A percentile compares a stretch with the other conserved stretches of the same genome.
phyloP scores from a whole-genome alignment of 2,797 vertebrate species.

The Manis javanica region DNA sequence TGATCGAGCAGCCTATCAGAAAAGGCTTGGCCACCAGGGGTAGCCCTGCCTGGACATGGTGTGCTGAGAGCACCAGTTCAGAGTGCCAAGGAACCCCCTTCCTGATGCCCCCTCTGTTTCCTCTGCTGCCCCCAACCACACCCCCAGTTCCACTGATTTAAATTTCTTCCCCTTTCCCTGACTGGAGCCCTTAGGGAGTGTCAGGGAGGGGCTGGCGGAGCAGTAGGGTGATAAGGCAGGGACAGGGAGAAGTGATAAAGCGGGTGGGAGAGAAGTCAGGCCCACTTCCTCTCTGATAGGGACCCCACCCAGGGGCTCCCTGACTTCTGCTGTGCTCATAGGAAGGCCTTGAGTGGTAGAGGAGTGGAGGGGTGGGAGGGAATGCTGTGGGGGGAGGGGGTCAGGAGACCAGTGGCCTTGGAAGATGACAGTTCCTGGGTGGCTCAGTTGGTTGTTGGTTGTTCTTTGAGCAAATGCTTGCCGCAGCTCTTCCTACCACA shows the following conservation, averaged over 20 bases:
- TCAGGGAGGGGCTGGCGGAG: not conserved
- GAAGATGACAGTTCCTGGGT: not conserved
- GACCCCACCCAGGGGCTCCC: slow-evolving; percentile 64
- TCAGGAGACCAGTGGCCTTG: not conserved
- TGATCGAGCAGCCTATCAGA: not conserved
- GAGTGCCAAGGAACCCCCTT: not conserved
- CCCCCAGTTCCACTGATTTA: not conserved
- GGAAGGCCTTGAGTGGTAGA: slow-evolving; percentile 56
- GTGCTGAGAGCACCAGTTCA: not conserved
- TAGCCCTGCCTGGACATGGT: not conserved
- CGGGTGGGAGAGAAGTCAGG: not conserved
- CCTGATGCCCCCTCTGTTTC: not conserved
- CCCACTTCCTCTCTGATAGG: slow-evolving; percentile 75
- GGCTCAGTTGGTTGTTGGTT: not conserved
- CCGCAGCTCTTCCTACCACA: not conserved
- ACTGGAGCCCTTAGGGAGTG: not conserved
- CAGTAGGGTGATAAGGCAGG: slow-evolving; percentile 48
- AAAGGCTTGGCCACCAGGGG: not conserved
- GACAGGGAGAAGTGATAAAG: slow-evolving; percentile 57
- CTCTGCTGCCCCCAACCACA: not conserved
- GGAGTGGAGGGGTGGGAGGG: not conserved
- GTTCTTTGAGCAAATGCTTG: not conserved
- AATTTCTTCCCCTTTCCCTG: not conserved
- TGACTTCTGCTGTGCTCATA: slow-evolving; percentile 19
- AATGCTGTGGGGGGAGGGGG: too few species aligned